Percentiles rank a stretch among this genome's conserved stretches.
These are phyloP conservation scores for Odontocerum albicorne DNA, from an alignment of 2,888 invertebrate genomes.

Conservation along the genomic window DNA sequence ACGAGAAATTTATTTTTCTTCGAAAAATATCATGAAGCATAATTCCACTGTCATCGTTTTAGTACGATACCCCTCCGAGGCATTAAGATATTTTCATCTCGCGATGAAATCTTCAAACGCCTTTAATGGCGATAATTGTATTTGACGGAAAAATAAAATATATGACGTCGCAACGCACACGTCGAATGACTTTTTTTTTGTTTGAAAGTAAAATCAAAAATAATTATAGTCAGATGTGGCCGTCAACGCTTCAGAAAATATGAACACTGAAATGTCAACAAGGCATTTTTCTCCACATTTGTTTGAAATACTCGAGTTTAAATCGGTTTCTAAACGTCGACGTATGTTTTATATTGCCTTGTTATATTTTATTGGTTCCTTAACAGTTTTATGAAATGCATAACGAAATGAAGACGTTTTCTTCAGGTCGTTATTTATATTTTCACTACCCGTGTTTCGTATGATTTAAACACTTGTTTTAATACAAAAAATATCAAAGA, in stretches of 20 bases:
- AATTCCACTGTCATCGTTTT: too few relatives aligned
- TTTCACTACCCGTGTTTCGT: conserved; percentile 3
- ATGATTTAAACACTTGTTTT: too few relatives aligned
- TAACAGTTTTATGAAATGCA: conserved; percentile 14
- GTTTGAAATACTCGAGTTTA: conserved; percentile 13
- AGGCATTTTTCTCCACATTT: conserved; percentile 15
- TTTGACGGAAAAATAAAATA: neutral
- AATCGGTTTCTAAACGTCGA: too few relatives aligned
- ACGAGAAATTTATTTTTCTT: too few relatives aligned
- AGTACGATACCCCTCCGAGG: too few relatives aligned
- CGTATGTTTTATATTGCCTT: too few relatives aligned
- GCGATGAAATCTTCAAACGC: conserved; percentile 17
- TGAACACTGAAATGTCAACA: conserved; percentile 3
- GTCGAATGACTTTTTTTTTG: conserved; percentile 1
- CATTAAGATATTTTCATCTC: too few relatives aligned
- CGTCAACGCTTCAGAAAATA: conserved; percentile 12
- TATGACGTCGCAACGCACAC: neutral
- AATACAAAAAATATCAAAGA: too few relatives aligned
- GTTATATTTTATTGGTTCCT: conserved; percentile 2
- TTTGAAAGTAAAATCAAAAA: conserved; percentile 10
- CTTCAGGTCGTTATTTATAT: conserved; percentile 1
- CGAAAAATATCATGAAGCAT: too few relatives aligned
- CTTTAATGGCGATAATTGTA: conserved; percentile 13
- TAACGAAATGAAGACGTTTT: conserved; percentile 10
- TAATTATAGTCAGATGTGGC: conserved; percentile 14